phyloP scores from a whole-genome alignment of 1,140 invertebrate genomes.

The Macrotrachela quadricornifera region DNA sequence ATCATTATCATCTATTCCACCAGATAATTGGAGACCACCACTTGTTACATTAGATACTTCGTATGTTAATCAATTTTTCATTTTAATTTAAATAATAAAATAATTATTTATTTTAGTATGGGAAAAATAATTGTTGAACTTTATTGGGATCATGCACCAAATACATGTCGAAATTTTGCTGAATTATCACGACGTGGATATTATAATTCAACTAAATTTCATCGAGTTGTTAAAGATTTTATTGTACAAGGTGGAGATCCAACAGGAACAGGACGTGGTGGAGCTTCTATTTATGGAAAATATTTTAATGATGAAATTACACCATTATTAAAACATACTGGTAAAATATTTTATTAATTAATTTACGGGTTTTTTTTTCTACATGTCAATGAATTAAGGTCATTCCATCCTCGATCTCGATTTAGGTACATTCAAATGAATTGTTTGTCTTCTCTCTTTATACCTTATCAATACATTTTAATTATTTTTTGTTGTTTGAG shows the following conservation, averaged over 20 bases:
- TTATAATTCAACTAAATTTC: conserved; percentile 82
- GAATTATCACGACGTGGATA: conserved; percentile 72
- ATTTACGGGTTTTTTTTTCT: neutral
- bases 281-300: conserved; percentile 81
- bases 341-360: conserved; percentile 20
- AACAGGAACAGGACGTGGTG: conserved; percentile 60
- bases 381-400: too few relatives aligned
- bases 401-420: too few relatives aligned
- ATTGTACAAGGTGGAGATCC: conserved; percentile 80
- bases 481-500: too few relatives aligned
- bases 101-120: conserved; percentile 46
- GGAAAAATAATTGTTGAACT: conserved; percentile 70
- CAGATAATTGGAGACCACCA: too few relatives aligned
- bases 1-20: too few relatives aligned
- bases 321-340: conserved; percentile 76
- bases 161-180: conserved; percentile 84
- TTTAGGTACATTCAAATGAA: too few relatives aligned
- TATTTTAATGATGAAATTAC: conserved; percentile 84
- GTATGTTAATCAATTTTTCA: too few relatives aligned
- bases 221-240: conserved; percentile 81
- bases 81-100: neutral
- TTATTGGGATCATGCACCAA: conserved; percentile 91
- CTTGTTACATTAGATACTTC: too few relatives aligned
- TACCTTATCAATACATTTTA: too few relatives aligned
- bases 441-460: too few relatives aligned